A percentile compares a stretch with the other conserved stretches of the same genome.
Conservation (phyloP, 2,113 vertebrate species). For the Onychostruthus taczanowskii region DNA sequence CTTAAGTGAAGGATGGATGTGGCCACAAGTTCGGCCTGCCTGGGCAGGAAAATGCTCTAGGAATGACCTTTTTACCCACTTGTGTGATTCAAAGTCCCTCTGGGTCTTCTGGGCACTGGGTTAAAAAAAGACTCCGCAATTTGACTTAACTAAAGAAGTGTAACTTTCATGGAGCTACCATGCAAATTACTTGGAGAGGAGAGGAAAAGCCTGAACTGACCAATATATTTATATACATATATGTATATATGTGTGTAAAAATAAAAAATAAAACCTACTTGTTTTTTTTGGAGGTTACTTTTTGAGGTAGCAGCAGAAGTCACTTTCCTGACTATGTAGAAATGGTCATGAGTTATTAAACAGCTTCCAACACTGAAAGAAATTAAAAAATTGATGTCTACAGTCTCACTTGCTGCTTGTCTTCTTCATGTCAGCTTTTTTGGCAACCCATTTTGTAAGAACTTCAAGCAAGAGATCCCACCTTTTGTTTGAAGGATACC, state of each 20-base stretch:
- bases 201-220: not conserved
- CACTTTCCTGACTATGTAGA: not conserved
- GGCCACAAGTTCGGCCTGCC: rapidly evolving
- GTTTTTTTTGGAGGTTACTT: not conserved
- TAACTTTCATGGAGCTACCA: not conserved
- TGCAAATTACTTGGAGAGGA: not conserved
- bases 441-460: not conserved
- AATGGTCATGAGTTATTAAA: not conserved
- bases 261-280: not conserved
- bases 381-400: not conserved
- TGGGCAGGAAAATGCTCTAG: not conserved
- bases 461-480: not conserved
- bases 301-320: not conserved
- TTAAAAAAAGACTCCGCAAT: not conserved
- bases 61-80: not conserved
- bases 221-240: too few relatives aligned
- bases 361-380: not conserved
- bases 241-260: not conserved
- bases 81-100: not conserved
- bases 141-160: not conserved
- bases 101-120: not conserved
- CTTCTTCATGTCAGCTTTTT: not conserved
- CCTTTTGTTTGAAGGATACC: not conserved
- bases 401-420: not conserved
- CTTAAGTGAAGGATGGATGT: not conserved